A percentile compares a stretch with the other conserved stretches of the same genome.
Evolutionary conservation across 1,140 invertebrate genomes (phyloP).

Genomic region (Sitodiplosis mosellana): DNA sequence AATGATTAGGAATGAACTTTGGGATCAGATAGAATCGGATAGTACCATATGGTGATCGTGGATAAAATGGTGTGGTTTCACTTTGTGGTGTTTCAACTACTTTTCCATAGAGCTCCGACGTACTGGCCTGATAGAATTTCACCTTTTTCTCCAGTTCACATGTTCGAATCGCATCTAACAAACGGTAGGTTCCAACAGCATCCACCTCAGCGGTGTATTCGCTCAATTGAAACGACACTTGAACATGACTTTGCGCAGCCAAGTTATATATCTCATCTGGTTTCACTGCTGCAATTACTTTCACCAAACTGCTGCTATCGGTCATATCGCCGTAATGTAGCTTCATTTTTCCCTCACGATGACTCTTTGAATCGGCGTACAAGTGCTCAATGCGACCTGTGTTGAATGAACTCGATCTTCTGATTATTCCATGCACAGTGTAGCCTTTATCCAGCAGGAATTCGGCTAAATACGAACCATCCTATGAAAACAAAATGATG

Average conservation of each 20-base stretch:
- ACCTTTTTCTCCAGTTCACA: conserved; percentile 72
- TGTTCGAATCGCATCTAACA: conserved; percentile 90
- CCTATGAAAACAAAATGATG: conserved; percentile 35
- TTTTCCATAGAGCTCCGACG: conserved; percentile 96
- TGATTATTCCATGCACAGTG: conserved; percentile 88
- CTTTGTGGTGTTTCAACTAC: conserved; percentile 91
- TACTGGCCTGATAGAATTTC: conserved; percentile 96
- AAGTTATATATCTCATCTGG: conserved; percentile 97
- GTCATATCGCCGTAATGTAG: conserved; percentile 99
- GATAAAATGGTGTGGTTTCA: conserved; percentile 98
- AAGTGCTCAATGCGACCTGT: conserved; percentile 90
- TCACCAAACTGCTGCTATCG: conserved; percentile 91
- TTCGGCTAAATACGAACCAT: conserved; percentile 98
- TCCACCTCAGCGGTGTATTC: conserved; percentile 99
- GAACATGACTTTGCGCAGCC: conserved; percentile 97
- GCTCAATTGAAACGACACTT: conserved; percentile 91
- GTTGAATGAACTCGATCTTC: conserved; percentile 91
- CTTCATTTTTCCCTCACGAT: conserved; percentile 71
- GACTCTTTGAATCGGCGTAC: conserved; percentile 72
- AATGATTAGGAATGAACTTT: too few relatives aligned
- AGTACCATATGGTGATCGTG: conserved; percentile 96
- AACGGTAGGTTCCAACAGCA: conserved; percentile 81
- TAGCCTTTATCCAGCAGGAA: conserved; percentile 89
- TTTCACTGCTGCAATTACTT: conserved; percentile 72
- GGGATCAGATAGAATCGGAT: conserved; percentile 12